These are phyloP conservation scores for Xyliphius kryptos DNA, from an alignment of 2,113 vertebrate species.

Conservation along the genomic window DNA sequence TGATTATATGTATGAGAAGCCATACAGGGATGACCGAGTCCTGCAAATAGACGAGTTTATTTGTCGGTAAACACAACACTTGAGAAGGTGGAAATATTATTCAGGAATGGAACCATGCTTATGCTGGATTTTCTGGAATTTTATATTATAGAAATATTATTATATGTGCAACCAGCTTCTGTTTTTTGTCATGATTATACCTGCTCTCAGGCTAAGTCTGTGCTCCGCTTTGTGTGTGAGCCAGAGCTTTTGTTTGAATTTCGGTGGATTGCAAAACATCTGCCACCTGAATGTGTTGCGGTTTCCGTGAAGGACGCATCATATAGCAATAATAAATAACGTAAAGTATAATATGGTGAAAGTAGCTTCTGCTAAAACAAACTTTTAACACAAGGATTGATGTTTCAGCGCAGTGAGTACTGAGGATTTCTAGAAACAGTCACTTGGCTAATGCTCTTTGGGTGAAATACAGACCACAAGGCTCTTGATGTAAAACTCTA, in stretches of 20 bases:
- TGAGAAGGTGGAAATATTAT: conserved; percentile 11
- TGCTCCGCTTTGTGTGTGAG: conserved; percentile 26
- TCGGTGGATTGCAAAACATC: conserved; percentile 28
- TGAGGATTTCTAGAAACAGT: no score
- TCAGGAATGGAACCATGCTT: no score
- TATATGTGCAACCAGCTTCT: conserved; percentile 21
- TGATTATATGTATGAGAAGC: conserved; percentile 44
- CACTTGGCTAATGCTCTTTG: no score
- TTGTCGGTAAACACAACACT: conserved; percentile 6
- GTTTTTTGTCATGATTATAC: conserved; percentile 3
- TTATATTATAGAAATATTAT: no score
- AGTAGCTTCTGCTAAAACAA: no score
- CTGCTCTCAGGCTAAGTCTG: conserved; percentile 7
- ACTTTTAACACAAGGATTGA: no score
- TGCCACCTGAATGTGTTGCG: conserved; percentile 36
- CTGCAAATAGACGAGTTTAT: conserved; percentile 16
- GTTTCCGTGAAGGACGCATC: conserved; percentile 49
- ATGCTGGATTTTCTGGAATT: no score
- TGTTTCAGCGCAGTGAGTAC: no score
- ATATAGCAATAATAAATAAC: no score
- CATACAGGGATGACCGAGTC: conserved; percentile 5
- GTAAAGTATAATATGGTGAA: no score
- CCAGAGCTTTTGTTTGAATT: conserved; percentile 34
- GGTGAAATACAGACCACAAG: no score
- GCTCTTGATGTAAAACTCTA: no score